Conservation (phyloP, 2,888 invertebrate species). For the Zaprionus obscuricornis region DNA sequence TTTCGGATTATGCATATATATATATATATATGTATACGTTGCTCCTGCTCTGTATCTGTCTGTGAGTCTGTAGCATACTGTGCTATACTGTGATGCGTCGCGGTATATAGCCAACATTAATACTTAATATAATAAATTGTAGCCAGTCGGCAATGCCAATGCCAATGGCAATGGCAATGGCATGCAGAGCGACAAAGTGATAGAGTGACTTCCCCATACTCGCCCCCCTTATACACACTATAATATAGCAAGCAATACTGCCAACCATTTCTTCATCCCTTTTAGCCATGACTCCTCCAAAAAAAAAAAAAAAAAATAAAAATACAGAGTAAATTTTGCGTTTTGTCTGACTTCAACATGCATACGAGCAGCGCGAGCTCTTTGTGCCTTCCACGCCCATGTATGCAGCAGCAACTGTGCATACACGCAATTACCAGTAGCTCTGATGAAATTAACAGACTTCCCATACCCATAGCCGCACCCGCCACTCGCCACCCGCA, state of each 20-base stretch:
- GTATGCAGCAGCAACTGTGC: conserved; percentile 56
- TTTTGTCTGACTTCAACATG: no score
- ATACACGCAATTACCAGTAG: conserved; percentile 73
- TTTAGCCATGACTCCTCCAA: no score
- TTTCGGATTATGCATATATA: conserved; percentile 80
- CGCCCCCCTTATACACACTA: neutral
- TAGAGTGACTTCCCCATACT: neutral
- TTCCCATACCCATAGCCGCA: conserved; percentile 23
- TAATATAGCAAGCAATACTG: no score
- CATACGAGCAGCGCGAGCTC: no score
- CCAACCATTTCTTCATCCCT: no score
- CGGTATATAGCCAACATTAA: conserved; percentile 70
- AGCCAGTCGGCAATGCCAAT: conserved; percentile 74
- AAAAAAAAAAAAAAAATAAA: no score
- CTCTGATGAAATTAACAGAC: conserved; percentile 75
- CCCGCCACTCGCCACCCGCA: neutral
- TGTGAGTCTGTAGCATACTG: no score
- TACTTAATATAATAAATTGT: conserved; percentile 80
- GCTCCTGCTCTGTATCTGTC: no score
- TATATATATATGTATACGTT: no score
- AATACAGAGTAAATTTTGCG: no score
- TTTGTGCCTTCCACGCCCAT: conserved; percentile 8
- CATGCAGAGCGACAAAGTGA: conserved; percentile 40
- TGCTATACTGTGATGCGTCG: conserved; percentile 29
- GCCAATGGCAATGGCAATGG: no score